Base-by-base conservation (phyloP, 1,140 invertebrate genomes). In the Coelopa frigida region DNA sequence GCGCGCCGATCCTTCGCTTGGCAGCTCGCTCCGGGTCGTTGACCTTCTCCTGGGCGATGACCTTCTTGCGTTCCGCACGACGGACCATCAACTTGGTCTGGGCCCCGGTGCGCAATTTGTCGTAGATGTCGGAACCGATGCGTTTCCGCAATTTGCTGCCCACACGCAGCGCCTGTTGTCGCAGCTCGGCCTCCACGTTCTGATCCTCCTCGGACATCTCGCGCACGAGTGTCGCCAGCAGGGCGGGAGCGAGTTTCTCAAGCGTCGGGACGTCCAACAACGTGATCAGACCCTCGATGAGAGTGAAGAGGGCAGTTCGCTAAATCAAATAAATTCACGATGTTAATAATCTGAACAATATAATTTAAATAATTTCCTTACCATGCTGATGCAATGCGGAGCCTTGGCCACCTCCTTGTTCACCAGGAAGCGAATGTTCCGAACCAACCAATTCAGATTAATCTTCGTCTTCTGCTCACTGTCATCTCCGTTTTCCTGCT, bases 11-110 rank as follows among this genome's bases (percentile, higher is more conserved):
- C 44, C 66, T 86, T 53, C 80, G 79, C 57, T 81, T 82, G 0
- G 84, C 84, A 27, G 81, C 80, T 36, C 75, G 61, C 56, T 83
- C 79, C 5, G 86, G 85, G 72, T 87, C 75, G 1, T 77, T 78
- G 0, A 89, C 77, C 49, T 75, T 75, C 64, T 78, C 70, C 60
- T 82, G 70, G 72, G 75, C 78, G 36, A 78, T 73, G 18, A 72
- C 54, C 50, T 78, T 78, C 55, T 83, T 86, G 14, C 82, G 74
- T 49, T 80, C 75, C 3, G 80, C 77, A 56, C 77, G 74, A 48
- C 75, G 79, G 7, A 76, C 71, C 40, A 78, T 73, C 3, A 84
- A 54, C 38, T 70, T 73, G 41, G 75, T 72, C 59, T 82, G 75
- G 12, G 78, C 61, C 45, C 62, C 62, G 15, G 75, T 73, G 23